These are phyloP conservation scores for Sminthopsis crassicaudata DNA, from an alignment of 2,113 vertebrate species.

Conservation along the genomic window DNA sequence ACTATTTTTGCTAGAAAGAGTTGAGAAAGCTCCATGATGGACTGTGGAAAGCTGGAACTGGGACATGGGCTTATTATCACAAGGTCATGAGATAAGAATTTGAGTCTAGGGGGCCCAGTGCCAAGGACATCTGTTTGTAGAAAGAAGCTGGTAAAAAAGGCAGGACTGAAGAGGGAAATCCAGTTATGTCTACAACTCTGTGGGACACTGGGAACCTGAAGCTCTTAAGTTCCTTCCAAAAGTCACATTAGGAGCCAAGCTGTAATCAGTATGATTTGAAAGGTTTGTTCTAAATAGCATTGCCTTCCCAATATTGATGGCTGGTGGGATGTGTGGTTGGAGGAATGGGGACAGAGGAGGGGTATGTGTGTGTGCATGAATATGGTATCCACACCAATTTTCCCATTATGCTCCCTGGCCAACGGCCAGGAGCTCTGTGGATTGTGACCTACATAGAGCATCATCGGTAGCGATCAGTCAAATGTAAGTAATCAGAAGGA, in stretches of 20 bases:
- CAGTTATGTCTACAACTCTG: neutral
- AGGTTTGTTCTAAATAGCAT: constrained; percentile 9
- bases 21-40: neutral
- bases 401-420: constrained; percentile 41
- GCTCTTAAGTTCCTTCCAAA: constrained; percentile 46
- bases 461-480: neutral
- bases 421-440: constrained; percentile 25
- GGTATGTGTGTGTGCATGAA: neutral
- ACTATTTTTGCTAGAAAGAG: neutral
- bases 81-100: neutral
- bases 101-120: neutral
- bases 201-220: neutral
- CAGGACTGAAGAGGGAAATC: neutral
- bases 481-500: neutral
- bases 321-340: constrained; percentile 26
- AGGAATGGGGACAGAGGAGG: neutral
- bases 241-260: neutral
- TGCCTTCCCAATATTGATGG: constrained; percentile 38
- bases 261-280: constrained; percentile 15
- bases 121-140: neutral
- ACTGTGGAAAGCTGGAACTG: neutral
- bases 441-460: neutral
- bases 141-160: neutral
- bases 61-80: neutral
- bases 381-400: constrained; percentile 10